Evolutionary conservation across 1,140 invertebrate species (phyloP).

Genomic region (Pissodes strobi): DNA sequence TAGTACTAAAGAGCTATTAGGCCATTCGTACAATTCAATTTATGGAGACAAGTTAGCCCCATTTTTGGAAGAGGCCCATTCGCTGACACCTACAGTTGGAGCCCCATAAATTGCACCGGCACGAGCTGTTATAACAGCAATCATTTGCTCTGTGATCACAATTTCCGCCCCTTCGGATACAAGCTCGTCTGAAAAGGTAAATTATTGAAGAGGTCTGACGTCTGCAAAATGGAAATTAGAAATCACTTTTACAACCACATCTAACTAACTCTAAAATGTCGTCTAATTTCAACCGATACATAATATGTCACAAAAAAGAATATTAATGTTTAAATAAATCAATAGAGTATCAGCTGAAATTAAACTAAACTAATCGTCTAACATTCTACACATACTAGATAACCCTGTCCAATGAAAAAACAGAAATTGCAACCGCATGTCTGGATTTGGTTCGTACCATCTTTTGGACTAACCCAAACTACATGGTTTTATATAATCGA

Average conservation of each 20-base stretch:
- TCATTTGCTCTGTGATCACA: constrained; percentile 85
- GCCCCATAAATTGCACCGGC: constrained; percentile 89
- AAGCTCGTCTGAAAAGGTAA: constrained; percentile 85
- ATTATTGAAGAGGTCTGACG: constrained; percentile 74
- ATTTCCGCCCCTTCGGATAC: constrained; percentile 76
- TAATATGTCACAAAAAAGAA: too few relatives aligned
- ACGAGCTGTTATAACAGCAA: constrained; percentile 84
- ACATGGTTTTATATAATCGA: too few relatives aligned
- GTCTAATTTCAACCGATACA: too few relatives aligned
- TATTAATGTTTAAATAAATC: too few relatives aligned
- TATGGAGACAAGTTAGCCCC: constrained; percentile 66
- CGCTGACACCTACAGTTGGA: constrained; percentile 88
- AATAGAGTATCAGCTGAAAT: too few relatives aligned
- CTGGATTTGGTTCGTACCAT: too few relatives aligned
- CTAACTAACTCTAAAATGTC: constrained; percentile 14
- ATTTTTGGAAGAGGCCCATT: constrained; percentile 88
- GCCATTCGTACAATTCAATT: constrained; percentile 14
- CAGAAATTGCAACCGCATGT: too few relatives aligned
- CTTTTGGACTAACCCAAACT: too few relatives aligned
- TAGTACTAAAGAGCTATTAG: too few relatives aligned
- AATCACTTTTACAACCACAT: constrained; percentile 51
- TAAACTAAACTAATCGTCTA: too few relatives aligned
- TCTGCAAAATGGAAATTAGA: constrained; percentile 66
- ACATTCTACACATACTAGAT: too few relatives aligned
- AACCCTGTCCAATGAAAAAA: too few relatives aligned